Conservation (phyloP, 2,113 vertebrate species). For the Carollia perspicillata region DNA sequence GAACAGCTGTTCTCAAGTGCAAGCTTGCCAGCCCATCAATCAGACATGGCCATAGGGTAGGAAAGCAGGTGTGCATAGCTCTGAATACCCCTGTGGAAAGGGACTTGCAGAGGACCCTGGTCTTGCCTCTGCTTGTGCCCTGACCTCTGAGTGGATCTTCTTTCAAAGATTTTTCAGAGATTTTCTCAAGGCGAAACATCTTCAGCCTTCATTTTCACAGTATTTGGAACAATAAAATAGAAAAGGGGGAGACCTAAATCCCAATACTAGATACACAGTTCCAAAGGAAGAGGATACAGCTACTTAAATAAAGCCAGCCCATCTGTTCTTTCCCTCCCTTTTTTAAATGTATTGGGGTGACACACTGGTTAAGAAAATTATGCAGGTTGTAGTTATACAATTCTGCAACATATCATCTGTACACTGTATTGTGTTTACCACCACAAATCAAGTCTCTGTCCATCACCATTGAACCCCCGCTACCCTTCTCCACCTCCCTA, state of each 20-base stretch:
- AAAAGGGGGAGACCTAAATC: background rate
- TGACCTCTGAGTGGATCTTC: background rate
- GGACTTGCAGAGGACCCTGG: fast-evolving
- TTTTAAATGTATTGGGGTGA: no score
- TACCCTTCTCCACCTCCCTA: no score
- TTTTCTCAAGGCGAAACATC: background rate
- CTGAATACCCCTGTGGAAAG: background rate
- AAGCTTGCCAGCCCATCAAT: background rate
- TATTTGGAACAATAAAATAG: background rate
- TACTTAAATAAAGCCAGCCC: background rate
- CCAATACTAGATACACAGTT: background rate
- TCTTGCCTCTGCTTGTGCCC: background rate
- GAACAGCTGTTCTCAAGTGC: background rate
- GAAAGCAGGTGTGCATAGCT: background rate
- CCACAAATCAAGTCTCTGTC: no score
- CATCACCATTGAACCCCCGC: no score
- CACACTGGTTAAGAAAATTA: no score
- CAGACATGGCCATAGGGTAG: fast-evolving
- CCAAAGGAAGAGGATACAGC: background rate
- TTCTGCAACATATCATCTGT: no score
- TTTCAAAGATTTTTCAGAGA: background rate
- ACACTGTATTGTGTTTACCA: no score
- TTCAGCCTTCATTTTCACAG: background rate
- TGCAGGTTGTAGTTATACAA: no score
- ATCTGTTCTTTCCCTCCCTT: background rate